Evolutionary conservation across 1,140 invertebrate species (phyloP).

Genomic region (Adoxophyes honmai): DNA sequence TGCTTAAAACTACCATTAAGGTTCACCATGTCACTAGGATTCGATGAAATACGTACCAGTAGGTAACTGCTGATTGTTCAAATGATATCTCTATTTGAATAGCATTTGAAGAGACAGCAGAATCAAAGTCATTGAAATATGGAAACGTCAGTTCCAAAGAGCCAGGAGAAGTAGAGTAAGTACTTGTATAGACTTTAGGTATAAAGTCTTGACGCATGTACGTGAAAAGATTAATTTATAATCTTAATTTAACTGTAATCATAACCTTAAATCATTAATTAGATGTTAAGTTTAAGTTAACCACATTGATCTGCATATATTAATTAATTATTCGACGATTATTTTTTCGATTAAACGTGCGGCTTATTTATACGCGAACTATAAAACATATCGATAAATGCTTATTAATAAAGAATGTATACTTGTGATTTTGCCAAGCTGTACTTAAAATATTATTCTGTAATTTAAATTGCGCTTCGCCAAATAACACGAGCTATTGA

Average conservation of each 20-base stretch:
- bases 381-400: conserved; percentile 13
- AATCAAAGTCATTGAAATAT: neutral
- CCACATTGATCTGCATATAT: conserved; percentile 41
- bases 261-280: conserved; percentile 53
- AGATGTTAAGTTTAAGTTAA: conserved; percentile 5
- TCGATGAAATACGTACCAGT: too few species aligned
- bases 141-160: conserved; percentile 1
- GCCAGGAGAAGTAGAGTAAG: conserved; percentile 26
- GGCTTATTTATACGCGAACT: conserved; percentile 8
- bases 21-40: too few species aligned
- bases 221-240: conserved; percentile 30
- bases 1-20: too few species aligned
- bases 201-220: conserved; percentile 71
- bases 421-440: neutral
- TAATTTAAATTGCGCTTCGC: conserved; percentile 21
- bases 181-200: conserved; percentile 72
- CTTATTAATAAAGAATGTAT: conserved; percentile 10
- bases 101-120: too few species aligned
- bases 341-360: conserved; percentile 7
- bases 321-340: conserved; percentile 22
- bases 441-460: neutral
- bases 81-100: too few species aligned
- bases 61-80: too few species aligned
- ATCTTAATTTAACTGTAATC: conserved; percentile 50
- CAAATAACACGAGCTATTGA: conserved; percentile 25